Percentiles rank a stretch among this genome's conserved stretches.
Conservation (phyloP, 2,113 vertebrate species). For the Budorcas taxicolor region DNA sequence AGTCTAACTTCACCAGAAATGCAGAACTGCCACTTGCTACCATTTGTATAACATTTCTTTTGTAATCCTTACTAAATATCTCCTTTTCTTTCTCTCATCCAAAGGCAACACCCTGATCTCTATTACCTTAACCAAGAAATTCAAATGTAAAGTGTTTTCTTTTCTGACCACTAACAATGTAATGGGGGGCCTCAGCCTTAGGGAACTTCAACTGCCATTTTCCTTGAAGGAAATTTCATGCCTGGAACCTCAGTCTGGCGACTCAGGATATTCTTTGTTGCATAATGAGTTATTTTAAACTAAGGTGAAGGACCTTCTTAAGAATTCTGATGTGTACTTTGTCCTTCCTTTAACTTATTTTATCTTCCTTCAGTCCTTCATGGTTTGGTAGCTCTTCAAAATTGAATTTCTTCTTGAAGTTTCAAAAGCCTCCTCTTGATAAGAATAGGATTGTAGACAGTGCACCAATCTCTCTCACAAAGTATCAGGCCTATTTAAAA, state of each 20-base stretch:
- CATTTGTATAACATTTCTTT: not conserved
- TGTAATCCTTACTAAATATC: not conserved
- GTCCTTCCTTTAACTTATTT: not conserved
- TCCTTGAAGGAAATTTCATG: not conserved
- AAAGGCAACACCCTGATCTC: not conserved
- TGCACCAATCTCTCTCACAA: slow-evolving; percentile 47
- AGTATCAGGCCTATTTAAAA: slow-evolving; percentile 62
- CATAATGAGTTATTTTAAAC: not conserved
- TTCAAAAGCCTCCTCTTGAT: slow-evolving; percentile 65
- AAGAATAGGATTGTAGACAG: slow-evolving; percentile 63
- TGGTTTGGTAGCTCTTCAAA: slow-evolving; percentile 40
- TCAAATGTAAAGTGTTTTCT: not conserved
- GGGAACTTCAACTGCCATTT: not conserved
- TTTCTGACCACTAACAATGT: not conserved
- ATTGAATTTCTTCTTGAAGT: slow-evolving; percentile 51
- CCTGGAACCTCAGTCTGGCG: not conserved
- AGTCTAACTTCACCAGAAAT: not conserved
- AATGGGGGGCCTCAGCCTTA: not conserved
- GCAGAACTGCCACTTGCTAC: not conserved
- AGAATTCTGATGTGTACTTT: not conserved
- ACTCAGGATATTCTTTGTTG: not conserved
- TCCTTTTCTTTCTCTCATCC: not conserved
- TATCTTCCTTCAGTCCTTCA: not conserved
- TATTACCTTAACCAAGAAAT: not conserved
- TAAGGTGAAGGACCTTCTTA: not conserved